These are phyloP conservation scores for Altica lythri DNA, from an alignment of 2,888 invertebrate genomes.

Conservation along the genomic window DNA sequence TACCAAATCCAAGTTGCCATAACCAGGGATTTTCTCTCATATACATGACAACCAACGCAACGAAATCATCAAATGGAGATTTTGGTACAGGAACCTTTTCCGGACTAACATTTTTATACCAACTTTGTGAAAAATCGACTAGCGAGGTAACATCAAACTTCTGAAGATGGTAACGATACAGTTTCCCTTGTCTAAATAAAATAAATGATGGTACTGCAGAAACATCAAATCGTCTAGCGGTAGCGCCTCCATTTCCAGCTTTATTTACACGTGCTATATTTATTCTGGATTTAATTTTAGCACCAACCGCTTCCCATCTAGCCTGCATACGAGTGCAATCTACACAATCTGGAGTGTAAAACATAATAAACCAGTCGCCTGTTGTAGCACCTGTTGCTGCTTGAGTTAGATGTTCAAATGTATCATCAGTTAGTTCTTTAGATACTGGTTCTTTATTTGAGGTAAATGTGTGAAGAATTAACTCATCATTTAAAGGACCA, in stretches of 20 bases:
- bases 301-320: slow-evolving; percentile 83
- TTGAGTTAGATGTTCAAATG: slow-evolving; percentile 93
- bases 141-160: slow-evolving; percentile 75
- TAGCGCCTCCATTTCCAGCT: slow-evolving; percentile 70
- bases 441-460: slow-evolving; percentile 79
- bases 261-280: slow-evolving; percentile 81
- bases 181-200: slow-evolving; percentile 83
- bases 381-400: slow-evolving; percentile 85
- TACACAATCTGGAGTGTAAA: slow-evolving; percentile 83
- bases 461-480: slow-evolving; percentile 69
- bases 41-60: slow-evolving; percentile 61
- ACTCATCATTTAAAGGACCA: slow-evolving; percentile 74
- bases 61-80: slow-evolving; percentile 72
- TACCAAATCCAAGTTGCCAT: slow-evolving; percentile 60
- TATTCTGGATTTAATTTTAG: slow-evolving; percentile 70
- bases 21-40: slow-evolving; percentile 63
- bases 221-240: slow-evolving; percentile 76
- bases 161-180: slow-evolving; percentile 78
- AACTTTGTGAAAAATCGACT: slow-evolving; percentile 76
- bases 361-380: slow-evolving; percentile 95
- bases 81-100: slow-evolving; percentile 74
- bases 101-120: slow-evolving; percentile 77
- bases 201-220: slow-evolving; percentile 75
- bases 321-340: slow-evolving; percentile 81
- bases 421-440: slow-evolving; percentile 82